phyloP scores from a whole-genome alignment of 2,888 invertebrate genomes.

The Apotomis betuletana region DNA sequence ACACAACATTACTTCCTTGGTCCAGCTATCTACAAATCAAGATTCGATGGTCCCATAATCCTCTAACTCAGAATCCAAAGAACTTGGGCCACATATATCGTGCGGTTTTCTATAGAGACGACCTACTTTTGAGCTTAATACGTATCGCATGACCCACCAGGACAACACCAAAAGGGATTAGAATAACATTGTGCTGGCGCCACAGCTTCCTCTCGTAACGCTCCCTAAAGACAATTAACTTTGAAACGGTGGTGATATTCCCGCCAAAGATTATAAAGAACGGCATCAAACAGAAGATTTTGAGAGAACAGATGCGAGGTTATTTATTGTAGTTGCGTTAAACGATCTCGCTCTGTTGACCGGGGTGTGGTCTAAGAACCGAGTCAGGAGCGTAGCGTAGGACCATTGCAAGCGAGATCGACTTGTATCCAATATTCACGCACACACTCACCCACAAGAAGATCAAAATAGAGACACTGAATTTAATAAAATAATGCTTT shows the following conservation, averaged over 20 bases:
- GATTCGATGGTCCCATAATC: background rate
- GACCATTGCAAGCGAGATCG: slow-evolving; percentile 55
- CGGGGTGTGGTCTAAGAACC: slow-evolving; percentile 81
- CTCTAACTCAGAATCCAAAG: background rate
- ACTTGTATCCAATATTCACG: slow-evolving; percentile 44
- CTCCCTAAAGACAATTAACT: slow-evolving; percentile 30
- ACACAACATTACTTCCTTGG: background rate
- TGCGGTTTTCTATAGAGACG: slow-evolving; percentile 17
- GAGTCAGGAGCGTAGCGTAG: slow-evolving; percentile 80
- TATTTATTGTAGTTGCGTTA: slow-evolving; percentile 52
- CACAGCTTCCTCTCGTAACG: slow-evolving; percentile 15
- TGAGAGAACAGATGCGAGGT: slow-evolving; percentile 73
- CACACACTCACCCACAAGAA: background rate
- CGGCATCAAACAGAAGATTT: slow-evolving; percentile 82
- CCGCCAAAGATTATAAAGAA: slow-evolving; percentile 60
- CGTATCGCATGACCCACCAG: slow-evolving; percentile 1
- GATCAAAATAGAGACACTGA: background rate
- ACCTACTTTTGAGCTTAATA: slow-evolving; percentile 15
- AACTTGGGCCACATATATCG: background rate
- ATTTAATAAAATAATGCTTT: background rate
- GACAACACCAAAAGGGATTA: background rate
- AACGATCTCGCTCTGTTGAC: slow-evolving; percentile 75
- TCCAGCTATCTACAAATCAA: background rate
- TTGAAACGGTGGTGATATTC: slow-evolving; percentile 69
- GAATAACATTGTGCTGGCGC: slow-evolving; percentile 32